Evolutionary conservation across 2,113 vertebrate genomes (phyloP).

Genomic region (Ammospiza nelsoni): DNA sequence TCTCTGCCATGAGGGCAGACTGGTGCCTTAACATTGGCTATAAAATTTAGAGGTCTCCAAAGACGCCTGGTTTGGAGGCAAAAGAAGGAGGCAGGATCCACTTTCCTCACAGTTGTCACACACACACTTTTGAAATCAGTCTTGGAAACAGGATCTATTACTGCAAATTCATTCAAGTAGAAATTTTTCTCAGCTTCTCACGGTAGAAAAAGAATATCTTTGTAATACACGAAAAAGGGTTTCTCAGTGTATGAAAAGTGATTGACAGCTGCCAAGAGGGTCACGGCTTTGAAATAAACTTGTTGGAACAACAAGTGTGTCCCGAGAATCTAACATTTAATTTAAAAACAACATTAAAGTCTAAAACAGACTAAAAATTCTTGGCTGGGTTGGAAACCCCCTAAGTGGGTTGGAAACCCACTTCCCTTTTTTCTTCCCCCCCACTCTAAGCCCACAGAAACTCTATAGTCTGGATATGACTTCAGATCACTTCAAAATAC

Average conservation of each 20-base stretch:
- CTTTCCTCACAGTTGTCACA: not conserved
- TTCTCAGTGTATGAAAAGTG: not conserved
- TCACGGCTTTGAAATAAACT: not conserved
- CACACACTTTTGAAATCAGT: not conserved
- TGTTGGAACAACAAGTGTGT: not conserved
- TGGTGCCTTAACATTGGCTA: not conserved
- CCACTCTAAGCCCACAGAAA: not conserved
- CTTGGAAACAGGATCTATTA: not conserved
- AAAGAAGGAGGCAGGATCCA: not conserved
- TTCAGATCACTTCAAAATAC: not conserved
- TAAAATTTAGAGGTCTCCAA: not conserved
- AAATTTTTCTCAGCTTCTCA: not conserved
- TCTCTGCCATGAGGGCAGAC: accelerated
- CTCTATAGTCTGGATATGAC: not conserved
- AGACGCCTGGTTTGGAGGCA: not conserved
- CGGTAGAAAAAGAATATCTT: not conserved
- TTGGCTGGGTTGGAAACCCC: not conserved
- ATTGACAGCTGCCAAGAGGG: not conserved
- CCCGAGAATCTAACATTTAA: not conserved
- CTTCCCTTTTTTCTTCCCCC: not conserved
- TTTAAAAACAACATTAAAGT: not conserved
- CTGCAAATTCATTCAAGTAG: not conserved
- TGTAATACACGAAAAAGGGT: not conserved
- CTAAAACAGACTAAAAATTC: not conserved
- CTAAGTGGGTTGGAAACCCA: not conserved